Percentiles rank a stretch among this genome's conserved stretches.
These are phyloP conservation scores for Drosophila nr. perissopoda DNA, from an alignment of 2,888 invertebrate genomes.

Conservation along the genomic window DNA sequence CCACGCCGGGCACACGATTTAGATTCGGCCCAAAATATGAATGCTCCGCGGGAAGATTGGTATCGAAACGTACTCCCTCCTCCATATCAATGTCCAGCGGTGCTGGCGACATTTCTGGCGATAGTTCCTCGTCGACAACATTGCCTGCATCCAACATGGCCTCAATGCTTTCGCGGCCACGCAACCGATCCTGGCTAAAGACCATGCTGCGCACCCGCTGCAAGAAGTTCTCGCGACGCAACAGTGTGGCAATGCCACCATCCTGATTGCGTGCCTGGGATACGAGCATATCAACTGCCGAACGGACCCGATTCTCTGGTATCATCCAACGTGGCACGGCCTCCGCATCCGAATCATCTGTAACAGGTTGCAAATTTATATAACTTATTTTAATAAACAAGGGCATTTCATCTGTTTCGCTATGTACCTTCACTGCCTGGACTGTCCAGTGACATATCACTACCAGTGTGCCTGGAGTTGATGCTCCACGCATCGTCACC, in stretches of 20 bases:
- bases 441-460: conserved; percentile 70
- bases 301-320: conserved; percentile 62
- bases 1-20: conserved; percentile 88
- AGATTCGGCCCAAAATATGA: conserved; percentile 85
- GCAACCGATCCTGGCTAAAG: conserved; percentile 74
- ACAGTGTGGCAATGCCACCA: conserved; percentile 65
- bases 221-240: conserved; percentile 70
- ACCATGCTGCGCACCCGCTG: conserved; percentile 80
- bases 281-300: conserved; percentile 65
- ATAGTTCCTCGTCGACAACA: conserved; percentile 8
- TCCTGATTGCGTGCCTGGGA: conserved; percentile 59
- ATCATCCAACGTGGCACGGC: conserved; percentile 66
- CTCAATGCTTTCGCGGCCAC: conserved; percentile 44
- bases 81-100: conserved; percentile 55
- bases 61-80: conserved; percentile 85
- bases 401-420: not conserved
- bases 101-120: conserved; percentile 27
- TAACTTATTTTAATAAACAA: not conserved
- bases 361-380: not conserved
- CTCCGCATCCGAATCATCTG: conserved; percentile 65
- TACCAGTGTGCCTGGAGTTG: conserved; percentile 39
- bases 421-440: conserved; percentile 64
- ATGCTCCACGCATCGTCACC: conserved; percentile 27
- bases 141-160: conserved; percentile 19
- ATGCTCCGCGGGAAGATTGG: conserved; percentile 86